Evolutionary conservation across 2,797 vertebrate species (phyloP).

Genomic region (Halcyon smyrnensis): DNA sequence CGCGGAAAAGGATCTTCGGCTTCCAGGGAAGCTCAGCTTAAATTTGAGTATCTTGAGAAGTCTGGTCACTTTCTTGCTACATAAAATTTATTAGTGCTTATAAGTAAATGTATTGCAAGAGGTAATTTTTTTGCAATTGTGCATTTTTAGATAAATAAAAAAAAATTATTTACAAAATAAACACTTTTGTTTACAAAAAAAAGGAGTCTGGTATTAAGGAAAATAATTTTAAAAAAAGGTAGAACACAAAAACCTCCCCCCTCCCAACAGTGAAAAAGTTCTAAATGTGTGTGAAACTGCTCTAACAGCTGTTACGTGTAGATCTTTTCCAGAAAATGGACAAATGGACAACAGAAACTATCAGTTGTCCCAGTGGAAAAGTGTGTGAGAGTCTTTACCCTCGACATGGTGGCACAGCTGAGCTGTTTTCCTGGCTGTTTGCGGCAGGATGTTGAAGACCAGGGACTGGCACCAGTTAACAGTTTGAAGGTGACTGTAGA

Average conservation of each 20-base stretch:
- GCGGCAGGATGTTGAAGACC: background rate
- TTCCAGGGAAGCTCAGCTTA: conserved; percentile 4
- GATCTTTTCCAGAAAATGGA: background rate
- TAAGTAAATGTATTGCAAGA: conserved; percentile 63
- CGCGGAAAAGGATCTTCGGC: background rate
- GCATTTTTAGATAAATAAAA: conserved; percentile 75
- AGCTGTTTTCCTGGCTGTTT: accelerated
- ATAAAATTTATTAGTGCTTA: conserved; percentile 47
- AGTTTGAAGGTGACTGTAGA: background rate
- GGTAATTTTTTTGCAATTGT: conserved; percentile 70
- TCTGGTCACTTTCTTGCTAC: conserved; percentile 51
- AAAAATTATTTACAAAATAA: conserved; percentile 66
- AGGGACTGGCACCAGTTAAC: no score
- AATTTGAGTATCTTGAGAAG: background rate
- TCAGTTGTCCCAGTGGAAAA: background rate
- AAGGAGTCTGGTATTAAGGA: background rate
- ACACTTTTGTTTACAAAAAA: conserved; percentile 63
- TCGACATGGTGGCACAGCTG: accelerated
- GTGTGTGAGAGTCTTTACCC: accelerated
- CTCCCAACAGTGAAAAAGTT: background rate
- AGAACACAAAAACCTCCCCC: background rate
- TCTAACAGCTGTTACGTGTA: background rate
- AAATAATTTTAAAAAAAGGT: no score
- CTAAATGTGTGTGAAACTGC: background rate
- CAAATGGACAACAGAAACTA: accelerated